Evolutionary conservation across 2,797 vertebrate species (phyloP), one percentile per base, ranked within the genome.

Genomic region (Glossophaga mutica): DNA sequence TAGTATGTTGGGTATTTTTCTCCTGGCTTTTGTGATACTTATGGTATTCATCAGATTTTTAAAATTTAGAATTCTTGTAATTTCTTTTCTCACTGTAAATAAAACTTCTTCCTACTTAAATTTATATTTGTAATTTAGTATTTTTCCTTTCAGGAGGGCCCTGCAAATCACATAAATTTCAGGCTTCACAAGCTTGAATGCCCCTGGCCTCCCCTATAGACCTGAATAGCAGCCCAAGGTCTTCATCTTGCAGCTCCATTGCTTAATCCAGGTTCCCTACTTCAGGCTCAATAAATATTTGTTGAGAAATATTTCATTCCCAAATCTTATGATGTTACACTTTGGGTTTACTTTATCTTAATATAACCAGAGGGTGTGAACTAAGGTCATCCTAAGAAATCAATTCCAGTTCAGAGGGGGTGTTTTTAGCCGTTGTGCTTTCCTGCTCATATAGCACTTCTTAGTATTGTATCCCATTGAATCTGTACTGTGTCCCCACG

Each of bases 21-120:
- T 16, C 10, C 19, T 19, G 21, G 48, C 55, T 86, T 89, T 91
- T 79, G 14, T 81, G 24, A 81, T 87, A 18, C 19, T 79, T 90
- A 5, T 70, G 18, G 8, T 79, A 70, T 44, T 59, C 24, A 10
- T 94, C 22, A 79, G 62, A 79, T 44, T 90, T 94, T 90, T 42
- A 11, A 67, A 77, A 46, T 68, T 90, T 94, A 59, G 91, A 94
- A 92, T 85, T 84, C 73, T 70, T 94, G 11, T 50, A 9, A 86
- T 93, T 79, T 70, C 6, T 26, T 59, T 59, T 78, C 16, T 81
- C 21, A 42, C 55, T 14, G 42, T 52, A 57, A 87, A 74, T 39
- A 86, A 85, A 74, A 55, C 26, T 76, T 89, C 46, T 46, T 21
- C 87, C 19, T 83, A 46, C 21, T 37, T 79, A 74, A 62, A 52